These are phyloP conservation scores for Oryzias woworae DNA, from an alignment of 2,113 vertebrate genomes.

Conservation along the genomic window DNA sequence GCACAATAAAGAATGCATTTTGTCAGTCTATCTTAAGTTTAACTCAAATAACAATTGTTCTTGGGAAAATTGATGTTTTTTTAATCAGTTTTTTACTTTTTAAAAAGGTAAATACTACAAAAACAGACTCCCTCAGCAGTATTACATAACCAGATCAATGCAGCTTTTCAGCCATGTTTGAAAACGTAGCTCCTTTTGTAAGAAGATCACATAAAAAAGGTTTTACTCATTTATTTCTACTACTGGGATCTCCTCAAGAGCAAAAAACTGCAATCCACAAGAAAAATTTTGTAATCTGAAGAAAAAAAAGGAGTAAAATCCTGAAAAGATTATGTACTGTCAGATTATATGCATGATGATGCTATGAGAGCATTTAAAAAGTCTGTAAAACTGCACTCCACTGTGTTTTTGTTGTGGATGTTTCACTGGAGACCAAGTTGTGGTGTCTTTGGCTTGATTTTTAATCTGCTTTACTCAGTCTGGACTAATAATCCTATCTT, in stretches of 20 bases:
- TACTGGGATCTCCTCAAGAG: too few relatives aligned
- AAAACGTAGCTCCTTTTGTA: neutral
- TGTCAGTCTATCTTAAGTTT: too few relatives aligned
- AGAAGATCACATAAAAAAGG: conserved; percentile 1
- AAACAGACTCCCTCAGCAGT: conserved; percentile 17
- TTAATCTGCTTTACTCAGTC: conserved; percentile 45
- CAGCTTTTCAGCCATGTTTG: conserved; percentile 12
- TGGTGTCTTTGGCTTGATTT: conserved; percentile 38
- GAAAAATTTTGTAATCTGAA: neutral
- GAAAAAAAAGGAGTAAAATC: neutral
- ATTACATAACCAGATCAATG: conserved; percentile 61
- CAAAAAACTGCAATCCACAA: too few relatives aligned
- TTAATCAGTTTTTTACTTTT: neutral
- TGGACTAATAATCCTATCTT: conserved; percentile 56
- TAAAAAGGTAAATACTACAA: conserved; percentile 4
- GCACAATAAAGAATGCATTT: too few relatives aligned
- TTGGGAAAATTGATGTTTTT: too few relatives aligned
- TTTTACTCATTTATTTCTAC: neutral
- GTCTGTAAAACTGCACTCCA: neutral
- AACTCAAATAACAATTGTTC: too few relatives aligned
- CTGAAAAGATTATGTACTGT: neutral
- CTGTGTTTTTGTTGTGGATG: conserved; percentile 6
- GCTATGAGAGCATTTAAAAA: neutral
- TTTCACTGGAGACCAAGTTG: conserved; percentile 19
- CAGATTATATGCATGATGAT: neutral